Percentiles rank a stretch among this genome's conserved stretches.
These are phyloP conservation scores for Agonopterix arenella DNA, from an alignment of 2,888 invertebrate genomes.

Conservation along the genomic window DNA sequence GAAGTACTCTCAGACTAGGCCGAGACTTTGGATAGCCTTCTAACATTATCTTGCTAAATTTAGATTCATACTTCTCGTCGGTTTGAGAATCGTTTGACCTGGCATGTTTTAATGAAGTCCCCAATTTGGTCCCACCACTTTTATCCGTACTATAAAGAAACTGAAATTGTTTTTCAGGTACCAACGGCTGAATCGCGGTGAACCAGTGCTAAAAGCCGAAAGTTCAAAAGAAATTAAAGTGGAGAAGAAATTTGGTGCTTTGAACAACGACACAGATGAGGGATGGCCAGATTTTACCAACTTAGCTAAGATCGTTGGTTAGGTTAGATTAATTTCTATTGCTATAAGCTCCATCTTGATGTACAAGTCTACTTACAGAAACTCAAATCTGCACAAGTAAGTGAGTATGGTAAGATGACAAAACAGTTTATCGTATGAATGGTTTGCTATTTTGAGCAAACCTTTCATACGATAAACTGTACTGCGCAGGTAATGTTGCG, in stretches of 20 bases:
- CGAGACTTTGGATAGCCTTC: no score
- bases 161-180: neutral
- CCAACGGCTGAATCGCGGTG: conserved; percentile 29
- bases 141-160: neutral
- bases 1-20: neutral
- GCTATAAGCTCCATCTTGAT: no score
- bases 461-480: no score
- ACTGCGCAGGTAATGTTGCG: no score
- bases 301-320: conserved; percentile 56
- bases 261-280: conserved; percentile 52
- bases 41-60: neutral
- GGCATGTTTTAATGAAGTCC: neutral
- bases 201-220: conserved; percentile 12
- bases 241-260: conserved; percentile 29
- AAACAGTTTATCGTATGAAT: no score
- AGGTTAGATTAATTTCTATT: neutral
- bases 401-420: no score
- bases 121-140: neutral
- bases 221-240: conserved; percentile 26
- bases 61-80: neutral
- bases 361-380: no score
- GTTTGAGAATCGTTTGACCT: neutral
- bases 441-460: no score
- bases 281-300: conserved; percentile 61
- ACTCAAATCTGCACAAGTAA: no score